A percentile compares a stretch with the other conserved stretches of the same genome.
phyloP scores from a whole-genome alignment of 2,888 invertebrate species.

The Heliconius aoede region DNA sequence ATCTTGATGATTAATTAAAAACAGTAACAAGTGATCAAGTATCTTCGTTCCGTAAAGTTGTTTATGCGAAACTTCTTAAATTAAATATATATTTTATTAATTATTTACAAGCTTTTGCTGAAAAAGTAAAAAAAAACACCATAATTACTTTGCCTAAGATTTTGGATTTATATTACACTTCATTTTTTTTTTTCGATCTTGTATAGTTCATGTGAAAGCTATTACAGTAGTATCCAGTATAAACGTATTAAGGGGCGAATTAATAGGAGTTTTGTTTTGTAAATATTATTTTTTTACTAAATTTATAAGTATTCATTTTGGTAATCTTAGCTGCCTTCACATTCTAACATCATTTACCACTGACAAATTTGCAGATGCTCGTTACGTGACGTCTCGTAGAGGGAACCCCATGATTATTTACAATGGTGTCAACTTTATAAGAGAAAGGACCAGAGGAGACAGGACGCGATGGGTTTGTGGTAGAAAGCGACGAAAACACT shows the following conservation, averaged over 20 bases:
- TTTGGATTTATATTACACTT: not conserved
- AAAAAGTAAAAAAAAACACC: no score
- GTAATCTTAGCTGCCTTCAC: not conserved
- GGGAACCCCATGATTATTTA: conserved; percentile 72
- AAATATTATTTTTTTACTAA: no score
- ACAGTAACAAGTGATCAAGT: no score
- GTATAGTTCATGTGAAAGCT: not conserved
- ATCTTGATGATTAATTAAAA: no score
- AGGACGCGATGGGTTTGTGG: conserved; percentile 72
- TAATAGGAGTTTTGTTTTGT: no score
- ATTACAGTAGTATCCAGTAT: not conserved
- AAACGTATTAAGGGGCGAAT: no score
- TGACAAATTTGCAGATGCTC: conserved; percentile 53
- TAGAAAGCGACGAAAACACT: conserved; percentile 64
- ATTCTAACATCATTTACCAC: conserved; percentile 16
- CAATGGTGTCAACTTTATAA: conserved; percentile 67
- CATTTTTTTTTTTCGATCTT: not conserved
- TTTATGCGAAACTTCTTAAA: not conserved
- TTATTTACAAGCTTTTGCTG: no score
- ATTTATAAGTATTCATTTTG: no score
- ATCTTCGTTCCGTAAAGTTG: not conserved
- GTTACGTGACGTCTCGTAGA: conserved; percentile 63
- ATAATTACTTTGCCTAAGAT: no score
- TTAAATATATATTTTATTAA: no score
- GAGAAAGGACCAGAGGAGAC: conserved; percentile 59